phyloP scores from a whole-genome alignment of 2,888 invertebrate species.

The Periphyllus acericola region DNA sequence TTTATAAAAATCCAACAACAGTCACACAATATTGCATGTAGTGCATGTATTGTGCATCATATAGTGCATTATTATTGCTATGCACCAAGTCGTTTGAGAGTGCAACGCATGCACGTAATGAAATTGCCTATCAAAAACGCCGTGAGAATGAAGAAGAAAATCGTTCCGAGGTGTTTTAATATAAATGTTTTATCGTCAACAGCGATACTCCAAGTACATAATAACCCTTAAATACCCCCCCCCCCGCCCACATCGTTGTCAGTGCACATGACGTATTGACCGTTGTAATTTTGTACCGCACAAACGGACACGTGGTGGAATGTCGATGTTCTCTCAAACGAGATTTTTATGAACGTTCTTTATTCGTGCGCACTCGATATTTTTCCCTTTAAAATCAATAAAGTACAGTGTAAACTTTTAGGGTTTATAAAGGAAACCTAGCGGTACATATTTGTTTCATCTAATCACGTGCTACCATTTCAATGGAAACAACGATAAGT shows the following conservation, averaged over 20 bases:
- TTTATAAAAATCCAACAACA: no score
- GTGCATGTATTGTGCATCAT: no score
- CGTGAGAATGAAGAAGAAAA: neutral
- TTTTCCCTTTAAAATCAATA: neutral
- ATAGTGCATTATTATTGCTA: neutral
- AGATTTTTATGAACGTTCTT: neutral
- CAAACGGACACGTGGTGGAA: neutral
- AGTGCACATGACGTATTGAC: neutral
- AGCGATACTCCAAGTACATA: neutral
- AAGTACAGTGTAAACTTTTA: neutral
- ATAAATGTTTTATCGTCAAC: neutral
- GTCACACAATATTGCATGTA: no score
- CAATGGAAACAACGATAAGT: neutral
- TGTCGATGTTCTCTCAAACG: neutral
- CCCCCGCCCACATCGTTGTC: no score
- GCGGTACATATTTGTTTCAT: neutral
- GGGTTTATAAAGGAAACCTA: neutral
- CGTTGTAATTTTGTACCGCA: neutral
- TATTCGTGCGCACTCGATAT: neutral
- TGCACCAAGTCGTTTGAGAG: neutral
- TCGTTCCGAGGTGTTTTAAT: neutral
- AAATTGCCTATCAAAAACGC: constrained; percentile 10
- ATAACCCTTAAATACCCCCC: neutral
- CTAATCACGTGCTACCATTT: neutral
- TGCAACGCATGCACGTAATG: neutral